Base-by-base conservation (phyloP, 1,140 invertebrate genomes). In the Streblospio benedicti region DNA sequence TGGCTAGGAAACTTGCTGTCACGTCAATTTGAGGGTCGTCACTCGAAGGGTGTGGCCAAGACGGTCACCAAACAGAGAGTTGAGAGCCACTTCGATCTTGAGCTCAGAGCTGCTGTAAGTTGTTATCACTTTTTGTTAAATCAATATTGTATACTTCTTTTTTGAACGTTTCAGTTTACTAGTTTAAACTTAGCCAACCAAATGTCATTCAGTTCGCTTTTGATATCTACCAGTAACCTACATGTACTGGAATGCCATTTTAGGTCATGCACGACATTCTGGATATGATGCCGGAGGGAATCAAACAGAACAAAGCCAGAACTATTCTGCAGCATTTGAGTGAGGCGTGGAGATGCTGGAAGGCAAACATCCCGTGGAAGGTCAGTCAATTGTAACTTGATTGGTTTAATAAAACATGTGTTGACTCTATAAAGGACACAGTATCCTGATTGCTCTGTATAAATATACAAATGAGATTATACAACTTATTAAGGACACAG, bases 211-310 rank as follows among this genome's bases (percentile, higher is more conserved):
- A n/a, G n/a, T n/a, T n/a, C n/a, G n/a, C n/a, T n/a, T n/a, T n/a
- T n/a, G n/a, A n/a, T n/a, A n/a, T n/a, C n/a, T n/a, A 14, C 14
- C 38, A n/a, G 38, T 41, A n/a, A n/a, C n/a, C n/a, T n/a, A n/a
- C n/a, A n/a, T n/a, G n/a, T n/a, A n/a, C 38, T n/a, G n/a, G 38
- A n/a, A n/a, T n/a, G n/a, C n/a, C n/a, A n/a, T 52, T 25, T 31
- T 63, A 81, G 80, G 83, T 85, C 16, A 99, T 99, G 97, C 96
- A 99, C 79, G 97, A 99, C 73, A 99, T 99, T 71, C 86, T 99
- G 1, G 97, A 99, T 73, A 99, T 99, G 96, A 99, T 99, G 97
- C 97, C 97, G 0, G 96, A 99, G 80, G 96, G 96, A 63, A 99
- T 99, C 68, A 99, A 99, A 72, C 95, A 99, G 74, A 99, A 99